Base-by-base conservation (phyloP, 2,888 invertebrate genomes). In the Aspidiotus destructor region DNA sequence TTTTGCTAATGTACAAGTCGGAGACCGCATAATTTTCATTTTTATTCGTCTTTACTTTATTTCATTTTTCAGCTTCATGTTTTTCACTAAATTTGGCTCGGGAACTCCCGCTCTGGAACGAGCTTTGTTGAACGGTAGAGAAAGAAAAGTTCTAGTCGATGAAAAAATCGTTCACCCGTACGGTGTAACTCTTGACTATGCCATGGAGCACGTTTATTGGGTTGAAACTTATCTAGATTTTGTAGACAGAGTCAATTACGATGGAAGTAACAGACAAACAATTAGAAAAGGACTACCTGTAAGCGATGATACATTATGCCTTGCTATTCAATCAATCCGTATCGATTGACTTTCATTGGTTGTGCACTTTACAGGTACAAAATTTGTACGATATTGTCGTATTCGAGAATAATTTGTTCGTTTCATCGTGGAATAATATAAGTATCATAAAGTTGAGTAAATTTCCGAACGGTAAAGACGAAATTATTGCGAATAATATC, bases 221-320 rank as follows among this genome's bases (percentile, higher is more conserved):
- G 85, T 86, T 68, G 92, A 92, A 78, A 83, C 85, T 8, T 89
- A 88, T 78, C 81, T 89, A 74, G 89, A 89, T 79, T 85, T 84
- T 74, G 83, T 92, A 7, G 89, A 91, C 78, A 81, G 87, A 70
- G 83, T 87, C 28, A 85, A 88, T 79, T 92, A 91, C 77, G 82
- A 86, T 75, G 91, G 90, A 10, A 78, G 78, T 15, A 82, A 84
- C 74, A 80, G 89, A 68, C 79, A 78, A 75, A 86, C 85, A 7
- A 79, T 86, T 65, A 79, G 81, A 69, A 80, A 81, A 73, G 81
- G 80, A 52, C 80, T 79, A 74, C 77, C 78, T 71, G 83, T 83
- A 71, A 76, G 78, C 73, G 53, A 5, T 57, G 8, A 17, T 48
- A 58, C 40, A 15, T 11, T 15, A 52, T n/a, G 28, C 28, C 28